Evolutionary conservation across 2,113 vertebrate genomes (phyloP), one percentile per base, ranked within the genome.

Genomic region (Leptosomus discolor): DNA sequence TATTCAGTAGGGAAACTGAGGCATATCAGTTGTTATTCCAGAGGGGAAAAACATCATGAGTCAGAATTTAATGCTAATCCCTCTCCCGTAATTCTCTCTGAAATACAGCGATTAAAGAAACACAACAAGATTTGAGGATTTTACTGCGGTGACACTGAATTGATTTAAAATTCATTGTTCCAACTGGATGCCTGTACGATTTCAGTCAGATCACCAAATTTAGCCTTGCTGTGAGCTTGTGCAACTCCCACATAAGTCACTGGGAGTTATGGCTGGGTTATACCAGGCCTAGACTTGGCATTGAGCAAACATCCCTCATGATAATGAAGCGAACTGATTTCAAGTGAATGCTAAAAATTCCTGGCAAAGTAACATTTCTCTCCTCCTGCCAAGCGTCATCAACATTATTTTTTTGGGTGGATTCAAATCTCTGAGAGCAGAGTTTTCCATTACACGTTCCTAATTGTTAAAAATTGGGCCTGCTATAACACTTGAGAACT

Each of bases 331-430:
- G 17, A 97, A 95, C 96, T 79, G 92, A 91, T 97, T 97, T 97
- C 94, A 94, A 97, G 87, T 36, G 32, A 97, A 97, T 96, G 93
- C 91, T 93, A 97, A 97, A 74, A 91, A 95, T 96, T 97, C 87
- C 90, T 98, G 98, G 97, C 98, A 98, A 92, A 86, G 65, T 16
- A 80, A 53, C 1, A 0, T 95, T 97, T 96, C 90, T 95, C 92
- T 97, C 78, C 67, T 90, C 95, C 93, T 98, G 97, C 97, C 98
- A 98, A 95, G 85, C 58, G 5, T 97, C 97, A 97, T 97, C 97
- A 96, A 97, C 96, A 92, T 97, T 97, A 96, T 97, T 98, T 97
- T 96, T 97, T 97, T 95, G 98, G 97, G 97, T 95, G 97, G 97
- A 96, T 98, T 97, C 95, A 90, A 79, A 96, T 97, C 92, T 58